Evolutionary conservation across 2,113 vertebrate genomes (phyloP).

Genomic region (Ursus arctos): DNA sequence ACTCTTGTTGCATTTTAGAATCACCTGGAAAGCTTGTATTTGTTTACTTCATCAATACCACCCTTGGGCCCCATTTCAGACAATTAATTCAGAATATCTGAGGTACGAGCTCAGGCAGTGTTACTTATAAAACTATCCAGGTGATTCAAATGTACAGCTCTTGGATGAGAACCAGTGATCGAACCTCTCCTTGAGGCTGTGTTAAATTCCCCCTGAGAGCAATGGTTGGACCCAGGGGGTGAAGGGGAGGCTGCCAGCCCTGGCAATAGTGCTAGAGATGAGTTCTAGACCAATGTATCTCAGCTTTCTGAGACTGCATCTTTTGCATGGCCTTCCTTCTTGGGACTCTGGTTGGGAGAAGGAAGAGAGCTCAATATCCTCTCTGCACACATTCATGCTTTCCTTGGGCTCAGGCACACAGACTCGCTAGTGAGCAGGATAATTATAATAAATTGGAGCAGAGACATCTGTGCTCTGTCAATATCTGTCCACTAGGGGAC

Average conservation of each 20-base stretch:
- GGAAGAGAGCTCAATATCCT: neutral
- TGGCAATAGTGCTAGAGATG: neutral
- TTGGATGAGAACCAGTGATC: neutral
- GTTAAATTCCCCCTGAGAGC: neutral
- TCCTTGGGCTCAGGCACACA: neutral
- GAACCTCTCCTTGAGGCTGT: neutral
- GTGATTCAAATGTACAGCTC: neutral
- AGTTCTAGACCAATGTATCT: neutral
- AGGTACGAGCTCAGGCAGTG: neutral
- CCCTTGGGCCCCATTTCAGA: neutral
- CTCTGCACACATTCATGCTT: neutral
- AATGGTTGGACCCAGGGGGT: accelerated
- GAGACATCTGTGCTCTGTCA: neutral
- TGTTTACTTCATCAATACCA: neutral
- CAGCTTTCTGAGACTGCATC: neutral
- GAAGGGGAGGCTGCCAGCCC: neutral
- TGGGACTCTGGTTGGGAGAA: neutral
- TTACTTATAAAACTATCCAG: neutral
- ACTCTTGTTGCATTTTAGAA: neutral
- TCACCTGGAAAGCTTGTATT: neutral
- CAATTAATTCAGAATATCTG: neutral
- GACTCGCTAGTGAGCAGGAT: neutral
- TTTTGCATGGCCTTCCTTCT: neutral
- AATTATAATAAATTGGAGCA: neutral
- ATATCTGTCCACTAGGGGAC: neutral